Percentiles rank a stretch among this genome's conserved stretches.
Evolutionary conservation across 2,113 vertebrate species (phyloP).

Genomic region (Protomyctophum bolini): DNA sequence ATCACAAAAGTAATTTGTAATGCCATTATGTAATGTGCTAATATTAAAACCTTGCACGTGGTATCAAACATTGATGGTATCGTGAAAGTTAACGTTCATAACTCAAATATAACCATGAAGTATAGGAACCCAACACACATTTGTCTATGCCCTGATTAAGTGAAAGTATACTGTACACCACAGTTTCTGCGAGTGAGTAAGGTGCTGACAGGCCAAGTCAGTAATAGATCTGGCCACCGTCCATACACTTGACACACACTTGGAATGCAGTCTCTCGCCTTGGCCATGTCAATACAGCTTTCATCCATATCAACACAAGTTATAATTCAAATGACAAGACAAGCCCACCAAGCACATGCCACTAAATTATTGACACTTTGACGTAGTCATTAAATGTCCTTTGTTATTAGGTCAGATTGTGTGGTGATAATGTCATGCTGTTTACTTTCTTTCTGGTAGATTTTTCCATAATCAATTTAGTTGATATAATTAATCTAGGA

Average conservation of each 20-base stretch:
- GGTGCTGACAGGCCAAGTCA: constrained; percentile 1
- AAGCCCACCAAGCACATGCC: not conserved
- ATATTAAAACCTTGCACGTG: too few species aligned
- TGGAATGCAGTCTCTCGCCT: not conserved
- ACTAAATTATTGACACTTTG: constrained; percentile 15
- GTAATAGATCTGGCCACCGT: not conserved
- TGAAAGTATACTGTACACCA: too few species aligned
- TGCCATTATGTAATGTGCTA: too few species aligned
- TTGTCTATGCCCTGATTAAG: too few species aligned
- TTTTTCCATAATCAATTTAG: too few species aligned
- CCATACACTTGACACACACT: not conserved
- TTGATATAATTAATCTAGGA: too few species aligned
- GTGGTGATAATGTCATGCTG: not conserved
- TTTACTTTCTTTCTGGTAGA: not conserved
- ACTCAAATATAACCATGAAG: too few species aligned
- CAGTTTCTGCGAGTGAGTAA: not conserved
- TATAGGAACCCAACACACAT: too few species aligned
- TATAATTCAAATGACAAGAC: not conserved
- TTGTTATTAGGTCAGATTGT: constrained; percentile 3
- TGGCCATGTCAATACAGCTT: constrained; percentile 5
- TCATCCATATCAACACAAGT: constrained; percentile 22
- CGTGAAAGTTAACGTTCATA: too few species aligned
- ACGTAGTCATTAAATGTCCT: constrained; percentile 20
- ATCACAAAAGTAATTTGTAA: too few species aligned
- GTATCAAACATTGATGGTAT: too few species aligned